Evolutionary conservation across 2,888 invertebrate species (phyloP).

Genomic region (Eledone cirrhosa): DNA sequence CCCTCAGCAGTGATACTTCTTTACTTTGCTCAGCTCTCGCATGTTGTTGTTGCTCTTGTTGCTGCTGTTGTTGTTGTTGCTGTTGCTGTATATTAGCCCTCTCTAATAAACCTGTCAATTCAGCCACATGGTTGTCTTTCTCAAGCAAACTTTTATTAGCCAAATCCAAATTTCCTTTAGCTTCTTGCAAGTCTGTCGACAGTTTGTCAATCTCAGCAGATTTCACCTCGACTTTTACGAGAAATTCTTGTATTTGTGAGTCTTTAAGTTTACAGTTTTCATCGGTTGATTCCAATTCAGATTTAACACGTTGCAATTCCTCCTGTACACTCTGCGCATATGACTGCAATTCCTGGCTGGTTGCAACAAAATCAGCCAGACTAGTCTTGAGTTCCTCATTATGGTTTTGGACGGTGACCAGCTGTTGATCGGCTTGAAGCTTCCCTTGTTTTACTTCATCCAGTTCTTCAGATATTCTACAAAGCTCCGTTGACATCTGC

Average conservation of each 20-base stretch:
- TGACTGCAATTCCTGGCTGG: too few species aligned
- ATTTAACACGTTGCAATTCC: not conserved
- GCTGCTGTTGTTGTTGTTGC: not conserved
- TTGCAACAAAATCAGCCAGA: not conserved
- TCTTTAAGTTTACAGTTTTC: constrained; percentile 24
- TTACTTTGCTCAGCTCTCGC: not conserved
- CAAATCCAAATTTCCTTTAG: too few species aligned
- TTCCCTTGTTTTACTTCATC: constrained; percentile 13
- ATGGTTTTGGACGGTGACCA: constrained; percentile 5
- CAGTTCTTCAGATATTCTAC: constrained; percentile 22
- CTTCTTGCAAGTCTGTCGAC: not conserved
- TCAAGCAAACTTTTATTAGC: too few species aligned
- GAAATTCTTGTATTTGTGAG: not conserved
- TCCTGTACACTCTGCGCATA: not conserved
- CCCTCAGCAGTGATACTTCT: not conserved
- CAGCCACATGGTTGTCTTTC: too few species aligned
- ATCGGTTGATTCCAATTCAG: not conserved
- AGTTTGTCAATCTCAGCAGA: not conserved
- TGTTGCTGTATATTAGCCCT: constrained; percentile 17
- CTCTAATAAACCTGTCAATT: not conserved
- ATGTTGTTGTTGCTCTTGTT: not conserved
- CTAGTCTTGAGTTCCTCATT: not conserved
- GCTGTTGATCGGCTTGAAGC: not conserved
- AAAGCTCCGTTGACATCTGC: constrained; percentile 10
- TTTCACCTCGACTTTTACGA: not conserved